Evolutionary conservation across 35 echinoderm and acorn worm species (phyloP).

Genomic region (Holothuria glaberrima): DNA sequence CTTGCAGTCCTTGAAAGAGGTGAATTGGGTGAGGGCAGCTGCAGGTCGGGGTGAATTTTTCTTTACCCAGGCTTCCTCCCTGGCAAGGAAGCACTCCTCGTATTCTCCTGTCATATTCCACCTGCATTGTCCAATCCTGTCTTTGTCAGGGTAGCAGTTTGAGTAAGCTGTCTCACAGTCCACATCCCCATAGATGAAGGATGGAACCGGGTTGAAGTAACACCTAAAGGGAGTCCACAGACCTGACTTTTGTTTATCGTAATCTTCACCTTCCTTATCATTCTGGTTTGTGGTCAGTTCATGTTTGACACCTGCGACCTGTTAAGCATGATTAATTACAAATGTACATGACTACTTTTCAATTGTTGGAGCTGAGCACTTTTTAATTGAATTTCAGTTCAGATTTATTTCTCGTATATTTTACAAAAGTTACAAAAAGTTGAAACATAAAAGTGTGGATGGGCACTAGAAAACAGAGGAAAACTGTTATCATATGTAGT

Average conservation of each 20-base stretch:
- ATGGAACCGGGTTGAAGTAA: constrained; percentile 30
- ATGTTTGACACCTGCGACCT: constrained; percentile 1
- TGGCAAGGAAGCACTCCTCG: background rate
- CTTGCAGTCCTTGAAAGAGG: constrained; percentile 8
- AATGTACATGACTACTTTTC: no score
- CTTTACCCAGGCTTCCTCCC: background rate
- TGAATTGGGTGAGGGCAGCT: background rate
- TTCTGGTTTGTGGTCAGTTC: background rate
- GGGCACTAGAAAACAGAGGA: no score
- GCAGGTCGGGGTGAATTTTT: background rate
- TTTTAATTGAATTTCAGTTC: no score
- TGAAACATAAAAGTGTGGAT: no score
- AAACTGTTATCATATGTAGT: no score
- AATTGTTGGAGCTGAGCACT: no score
- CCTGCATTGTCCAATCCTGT: background rate
- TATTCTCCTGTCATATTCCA: constrained; percentile 13
- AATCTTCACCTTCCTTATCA: background rate
- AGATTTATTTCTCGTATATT: no score
- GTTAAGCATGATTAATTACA: background rate
- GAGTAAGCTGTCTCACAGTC: constrained; percentile 31
- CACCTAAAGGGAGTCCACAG: constrained; percentile 1
- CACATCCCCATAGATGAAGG: background rate
- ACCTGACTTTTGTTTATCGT: background rate
- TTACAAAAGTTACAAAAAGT: no score
- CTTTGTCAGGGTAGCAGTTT: background rate